These are phyloP conservation scores for Agrotis segetum DNA, from an alignment of 2,888 invertebrate genomes.

Conservation along the genomic window DNA sequence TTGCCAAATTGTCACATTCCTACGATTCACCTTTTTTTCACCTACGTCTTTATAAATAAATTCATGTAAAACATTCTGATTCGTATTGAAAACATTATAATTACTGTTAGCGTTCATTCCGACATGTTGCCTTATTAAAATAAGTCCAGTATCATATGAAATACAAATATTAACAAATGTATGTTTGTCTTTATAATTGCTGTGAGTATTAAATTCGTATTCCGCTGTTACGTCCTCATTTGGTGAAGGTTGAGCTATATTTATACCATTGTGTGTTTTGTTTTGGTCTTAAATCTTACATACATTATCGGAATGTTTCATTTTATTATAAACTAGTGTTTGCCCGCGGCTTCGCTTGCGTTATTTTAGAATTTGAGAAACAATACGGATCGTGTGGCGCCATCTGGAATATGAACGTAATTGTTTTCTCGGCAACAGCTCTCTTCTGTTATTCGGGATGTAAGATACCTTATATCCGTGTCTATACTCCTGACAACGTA, in stretches of 20 bases:
- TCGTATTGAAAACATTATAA: conserved; percentile 33
- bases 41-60: not conserved
- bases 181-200: conserved; percentile 44
- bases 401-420: too few species aligned
- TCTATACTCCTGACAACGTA: too few species aligned
- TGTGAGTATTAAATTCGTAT: conserved; percentile 34
- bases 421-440: too few species aligned
- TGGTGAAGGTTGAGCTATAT: not conserved
- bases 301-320: too few species aligned
- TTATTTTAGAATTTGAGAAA: too few species aligned
- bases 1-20: not conserved
- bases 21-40: too few species aligned
- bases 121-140: conserved; percentile 28
- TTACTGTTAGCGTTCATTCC: conserved; percentile 39
- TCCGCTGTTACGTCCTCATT: conserved; percentile 9
- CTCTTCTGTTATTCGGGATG: too few species aligned
- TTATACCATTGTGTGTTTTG: conserved; percentile 2
- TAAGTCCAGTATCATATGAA: conserved; percentile 23
- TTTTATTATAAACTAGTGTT: too few species aligned
- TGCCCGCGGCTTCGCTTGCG: too few species aligned
- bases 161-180: conserved; percentile 19
- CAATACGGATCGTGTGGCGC: too few species aligned
- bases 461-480: too few species aligned
- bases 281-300: too few species aligned
- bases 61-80: not conserved